Percentiles rank a stretch among this genome's conserved stretches.
Conservation (phyloP, 2,888 invertebrate genomes). For the Tortrix viridana region DNA sequence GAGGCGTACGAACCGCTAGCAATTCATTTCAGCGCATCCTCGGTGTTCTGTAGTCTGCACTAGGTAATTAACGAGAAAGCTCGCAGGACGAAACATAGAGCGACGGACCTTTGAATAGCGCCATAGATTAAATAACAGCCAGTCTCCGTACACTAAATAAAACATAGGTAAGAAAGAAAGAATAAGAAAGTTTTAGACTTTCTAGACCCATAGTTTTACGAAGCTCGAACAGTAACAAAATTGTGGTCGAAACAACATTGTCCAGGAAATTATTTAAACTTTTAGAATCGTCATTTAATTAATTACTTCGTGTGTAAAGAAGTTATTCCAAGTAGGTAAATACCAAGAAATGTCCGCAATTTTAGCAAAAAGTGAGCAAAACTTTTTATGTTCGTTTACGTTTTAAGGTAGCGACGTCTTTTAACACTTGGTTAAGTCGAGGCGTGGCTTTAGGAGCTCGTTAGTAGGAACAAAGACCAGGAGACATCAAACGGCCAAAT, state of each 20-base stretch:
- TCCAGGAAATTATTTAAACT: not conserved
- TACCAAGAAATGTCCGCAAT: too few relatives aligned
- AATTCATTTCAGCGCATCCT: slow-evolving; percentile 46
- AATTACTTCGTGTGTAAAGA: not conserved
- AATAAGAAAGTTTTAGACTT: too few relatives aligned
- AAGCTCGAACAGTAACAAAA: slow-evolving; percentile 5
- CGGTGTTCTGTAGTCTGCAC: slow-evolving; percentile 4
- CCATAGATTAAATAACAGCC: slow-evolving; percentile 32
- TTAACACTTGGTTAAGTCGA: slow-evolving; percentile 24
- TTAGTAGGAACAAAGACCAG: slow-evolving; percentile 70
- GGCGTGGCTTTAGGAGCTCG: slow-evolving; percentile 51
- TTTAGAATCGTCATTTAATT: not conserved
- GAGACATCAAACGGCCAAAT: slow-evolving; percentile 67
- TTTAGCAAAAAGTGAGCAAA: not conserved
- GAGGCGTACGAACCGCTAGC: slow-evolving; percentile 39
- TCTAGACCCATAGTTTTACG: not conserved
- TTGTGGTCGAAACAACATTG: slow-evolving; percentile 20
- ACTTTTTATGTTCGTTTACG: not conserved
- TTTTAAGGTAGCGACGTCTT: slow-evolving; percentile 17
- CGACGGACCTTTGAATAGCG: slow-evolving; percentile 41
- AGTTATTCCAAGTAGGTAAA: too few relatives aligned
- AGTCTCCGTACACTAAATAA: slow-evolving; percentile 24
- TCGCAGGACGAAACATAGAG: slow-evolving; percentile 21
- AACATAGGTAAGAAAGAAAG: too few relatives aligned
- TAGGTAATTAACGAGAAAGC: slow-evolving; percentile 45